These are phyloP conservation scores for Tachyglossus aculeatus DNA, from an alignment of 2,797 vertebrate species.

Conservation along the genomic window DNA sequence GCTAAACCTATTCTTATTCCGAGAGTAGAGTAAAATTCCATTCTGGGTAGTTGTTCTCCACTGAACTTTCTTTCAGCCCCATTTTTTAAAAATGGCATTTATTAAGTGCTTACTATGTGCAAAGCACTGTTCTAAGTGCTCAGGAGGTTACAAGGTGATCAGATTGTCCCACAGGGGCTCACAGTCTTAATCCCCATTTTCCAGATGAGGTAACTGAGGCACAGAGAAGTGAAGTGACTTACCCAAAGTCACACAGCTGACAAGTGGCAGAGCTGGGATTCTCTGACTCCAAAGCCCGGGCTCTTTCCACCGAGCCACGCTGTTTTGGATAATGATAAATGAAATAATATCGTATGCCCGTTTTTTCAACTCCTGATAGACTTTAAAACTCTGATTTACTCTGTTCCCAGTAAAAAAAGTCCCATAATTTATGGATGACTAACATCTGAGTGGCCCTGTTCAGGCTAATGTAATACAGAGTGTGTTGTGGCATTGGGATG, in stretches of 20 bases:
- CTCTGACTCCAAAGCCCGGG: too few species aligned
- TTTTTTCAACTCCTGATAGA: neutral
- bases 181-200: too few species aligned
- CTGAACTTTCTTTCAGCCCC: conserved; percentile 33
- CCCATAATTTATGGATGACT: neutral
- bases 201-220: too few species aligned
- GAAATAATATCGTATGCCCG: conserved; percentile 13
- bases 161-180: too few species aligned
- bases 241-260: too few species aligned
- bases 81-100: too few species aligned
- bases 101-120: too few species aligned
- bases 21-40: conserved; percentile 21
- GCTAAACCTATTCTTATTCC: conserved; percentile 40
- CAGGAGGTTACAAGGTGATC: too few species aligned
- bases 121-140: too few species aligned
- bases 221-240: too few species aligned
- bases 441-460: neutral
- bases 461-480: rapidly evolving
- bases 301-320: too few species aligned
- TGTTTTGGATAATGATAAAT: neutral
- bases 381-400: conserved; percentile 28
- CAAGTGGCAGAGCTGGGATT: too few species aligned
- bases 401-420: neutral
- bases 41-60: conserved; percentile 10
- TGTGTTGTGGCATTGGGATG: neutral